phyloP scores from a whole-genome alignment of 1,140 invertebrate genomes.

The Chionoecetes opilio region DNA sequence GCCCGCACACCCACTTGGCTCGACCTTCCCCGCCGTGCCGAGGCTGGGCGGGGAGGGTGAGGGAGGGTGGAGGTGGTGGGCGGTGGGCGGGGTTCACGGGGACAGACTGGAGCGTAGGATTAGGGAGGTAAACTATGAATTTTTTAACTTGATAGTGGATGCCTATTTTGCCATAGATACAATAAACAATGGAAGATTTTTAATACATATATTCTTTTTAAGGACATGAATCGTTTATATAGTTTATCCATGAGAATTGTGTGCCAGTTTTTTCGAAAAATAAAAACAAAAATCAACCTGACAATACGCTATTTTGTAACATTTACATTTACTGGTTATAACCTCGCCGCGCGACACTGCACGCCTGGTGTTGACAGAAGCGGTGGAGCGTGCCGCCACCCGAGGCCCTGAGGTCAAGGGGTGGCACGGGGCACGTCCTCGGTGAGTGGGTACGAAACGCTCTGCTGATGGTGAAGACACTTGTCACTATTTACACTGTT shows the following conservation, averaged over 20 bases:
- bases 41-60: neutral
- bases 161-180: constrained; percentile 68
- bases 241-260: constrained; percentile 69
- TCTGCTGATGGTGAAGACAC: constrained; percentile 73
- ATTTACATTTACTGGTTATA: constrained; percentile 47
- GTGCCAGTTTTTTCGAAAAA: constrained; percentile 56
- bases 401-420: neutral
- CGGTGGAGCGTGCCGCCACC: neutral
- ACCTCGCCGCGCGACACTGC: neutral
- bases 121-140: constrained; percentile 67
- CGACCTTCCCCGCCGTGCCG: neutral
- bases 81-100: neutral
- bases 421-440: neutral
- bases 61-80: neutral
- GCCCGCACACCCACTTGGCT: neutral
- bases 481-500: constrained; percentile 75
- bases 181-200: constrained; percentile 69
- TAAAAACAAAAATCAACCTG: constrained; percentile 48
- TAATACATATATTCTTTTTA: constrained; percentile 70
- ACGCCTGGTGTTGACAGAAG: neutral
- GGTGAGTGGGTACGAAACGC: constrained; percentile 43
- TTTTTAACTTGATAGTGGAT: constrained; percentile 68
- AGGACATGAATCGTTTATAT: constrained; percentile 50
- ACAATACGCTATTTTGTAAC: constrained; percentile 54
- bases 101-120: constrained; percentile 38